Conservation (phyloP, 1,140 invertebrate species). For the Bursaphelenchus mucronatus region DNA sequence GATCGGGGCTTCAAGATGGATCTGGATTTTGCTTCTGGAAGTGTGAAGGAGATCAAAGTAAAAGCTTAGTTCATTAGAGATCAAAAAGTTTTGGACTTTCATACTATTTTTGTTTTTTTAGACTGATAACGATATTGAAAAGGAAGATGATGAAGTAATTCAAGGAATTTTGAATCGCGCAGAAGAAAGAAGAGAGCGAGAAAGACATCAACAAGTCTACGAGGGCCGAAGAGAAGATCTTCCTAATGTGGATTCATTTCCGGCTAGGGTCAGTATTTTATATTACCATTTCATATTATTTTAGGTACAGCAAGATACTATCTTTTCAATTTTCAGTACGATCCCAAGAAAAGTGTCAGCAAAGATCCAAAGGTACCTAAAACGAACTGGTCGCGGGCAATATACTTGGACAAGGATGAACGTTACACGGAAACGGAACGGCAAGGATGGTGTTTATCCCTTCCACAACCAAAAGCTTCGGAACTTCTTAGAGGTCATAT, state of each 20-base stretch:
- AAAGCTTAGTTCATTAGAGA: slow-evolving; percentile 12
- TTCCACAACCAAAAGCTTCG: slow-evolving; percentile 23
- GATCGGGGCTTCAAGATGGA: slow-evolving; percentile 37
- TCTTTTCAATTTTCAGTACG: slow-evolving; percentile 6
- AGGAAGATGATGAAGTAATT: slow-evolving; percentile 34
- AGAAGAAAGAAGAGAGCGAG: neutral
- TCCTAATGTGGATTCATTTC: neutral
- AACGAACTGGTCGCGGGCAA: too few relatives aligned
- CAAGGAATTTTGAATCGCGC: slow-evolving; percentile 32
- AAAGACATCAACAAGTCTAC: neutral
- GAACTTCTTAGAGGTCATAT: slow-evolving; percentile 17
- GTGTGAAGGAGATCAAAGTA: slow-evolving; percentile 30
- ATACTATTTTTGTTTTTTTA: slow-evolving; percentile 22
- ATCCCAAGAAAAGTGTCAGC: neutral
- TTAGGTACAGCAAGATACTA: neutral
- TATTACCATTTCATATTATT: neutral
- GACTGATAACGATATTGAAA: slow-evolving; percentile 31
- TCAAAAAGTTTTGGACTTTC: slow-evolving; percentile 5
- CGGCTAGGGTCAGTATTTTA: slow-evolving; percentile 1
- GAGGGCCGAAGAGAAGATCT: neutral
- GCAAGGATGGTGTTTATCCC: slow-evolving; percentile 13
- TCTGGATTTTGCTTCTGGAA: slow-evolving; percentile 32
- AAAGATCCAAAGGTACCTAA: neutral
- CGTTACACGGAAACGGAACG: slow-evolving; percentile 15
- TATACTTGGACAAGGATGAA: slow-evolving; percentile 10